phyloP scores from a whole-genome alignment of 1,140 invertebrate genomes.

The Hormaphis cornu region DNA sequence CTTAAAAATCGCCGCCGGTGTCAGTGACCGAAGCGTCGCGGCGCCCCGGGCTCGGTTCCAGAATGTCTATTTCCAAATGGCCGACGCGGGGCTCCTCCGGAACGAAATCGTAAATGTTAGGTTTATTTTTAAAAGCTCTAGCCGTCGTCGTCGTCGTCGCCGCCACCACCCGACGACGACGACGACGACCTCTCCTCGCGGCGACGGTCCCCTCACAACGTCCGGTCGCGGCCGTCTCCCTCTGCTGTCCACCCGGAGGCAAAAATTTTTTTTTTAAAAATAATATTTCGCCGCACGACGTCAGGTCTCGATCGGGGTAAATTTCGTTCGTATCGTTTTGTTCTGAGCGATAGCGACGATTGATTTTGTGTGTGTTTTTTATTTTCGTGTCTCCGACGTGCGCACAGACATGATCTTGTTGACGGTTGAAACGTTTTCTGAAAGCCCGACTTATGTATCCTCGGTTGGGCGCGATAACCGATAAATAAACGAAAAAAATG shows the following conservation, averaged over 20 bases:
- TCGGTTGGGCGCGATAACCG: too few species aligned
- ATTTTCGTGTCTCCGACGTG: too few species aligned
- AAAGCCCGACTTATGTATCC: too few species aligned
- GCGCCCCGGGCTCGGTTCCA: slow-evolving; percentile 30
- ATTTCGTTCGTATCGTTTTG: too few species aligned
- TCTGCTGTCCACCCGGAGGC: not conserved
- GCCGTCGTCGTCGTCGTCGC: not conserved
- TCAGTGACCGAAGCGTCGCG: slow-evolving; percentile 32
- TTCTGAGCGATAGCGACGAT: too few species aligned
- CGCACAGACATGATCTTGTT: too few species aligned
- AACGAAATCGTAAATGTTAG: slow-evolving; percentile 31
- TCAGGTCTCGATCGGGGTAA: too few species aligned
- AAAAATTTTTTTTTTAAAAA: too few species aligned
- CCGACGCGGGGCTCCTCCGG: slow-evolving; percentile 25
- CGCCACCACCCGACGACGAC: not conserved
- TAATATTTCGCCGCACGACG: too few species aligned
- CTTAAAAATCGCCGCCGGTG: slow-evolving; percentile 29
- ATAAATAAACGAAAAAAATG: too few species aligned
- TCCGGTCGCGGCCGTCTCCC: not conserved
- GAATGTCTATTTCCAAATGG: slow-evolving; percentile 31
- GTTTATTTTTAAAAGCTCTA: slow-evolving; percentile 29
- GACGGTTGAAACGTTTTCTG: too few species aligned
- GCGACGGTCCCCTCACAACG: not conserved
- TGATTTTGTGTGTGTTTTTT: not conserved
- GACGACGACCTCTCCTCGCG: not conserved